Evolutionary conservation across 2,113 vertebrate species (phyloP).

Genomic region (Alces alces): DNA sequence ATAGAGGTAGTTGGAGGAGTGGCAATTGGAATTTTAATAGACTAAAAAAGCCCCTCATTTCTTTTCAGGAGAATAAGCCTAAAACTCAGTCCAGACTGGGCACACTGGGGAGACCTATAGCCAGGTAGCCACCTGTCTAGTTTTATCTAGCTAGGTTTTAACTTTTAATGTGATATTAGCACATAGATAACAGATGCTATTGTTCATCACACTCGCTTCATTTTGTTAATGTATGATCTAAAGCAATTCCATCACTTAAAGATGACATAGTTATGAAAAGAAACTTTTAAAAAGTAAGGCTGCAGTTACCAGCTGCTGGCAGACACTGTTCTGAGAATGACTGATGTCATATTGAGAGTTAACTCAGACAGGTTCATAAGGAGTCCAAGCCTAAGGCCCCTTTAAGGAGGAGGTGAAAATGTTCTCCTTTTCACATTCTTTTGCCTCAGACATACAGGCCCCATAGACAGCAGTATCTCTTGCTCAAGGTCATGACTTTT

Average conservation of each 20-base stretch:
- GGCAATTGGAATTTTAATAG: not conserved
- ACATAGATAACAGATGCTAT: not conserved
- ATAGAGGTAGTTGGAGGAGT: not conserved
- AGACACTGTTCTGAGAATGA: not conserved
- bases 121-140: not conserved
- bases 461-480: not conserved
- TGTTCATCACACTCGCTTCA: rapidly evolving
- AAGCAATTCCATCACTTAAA: not conserved
- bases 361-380: not conserved
- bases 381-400: not conserved
- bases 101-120: not conserved
- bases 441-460: not conserved
- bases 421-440: not conserved
- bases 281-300: not conserved
- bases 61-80: not conserved
- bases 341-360: not conserved
- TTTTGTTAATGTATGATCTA: not conserved
- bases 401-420: not conserved
- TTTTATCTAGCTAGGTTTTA: not conserved
- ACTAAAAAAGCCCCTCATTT: not conserved
- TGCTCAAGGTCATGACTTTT: not conserved
- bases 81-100: not conserved
- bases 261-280: not conserved
- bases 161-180: not conserved
- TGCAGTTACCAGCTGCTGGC: not conserved